Conservation (phyloP, 2,888 invertebrate species). For the Lasius platythorax region DNA sequence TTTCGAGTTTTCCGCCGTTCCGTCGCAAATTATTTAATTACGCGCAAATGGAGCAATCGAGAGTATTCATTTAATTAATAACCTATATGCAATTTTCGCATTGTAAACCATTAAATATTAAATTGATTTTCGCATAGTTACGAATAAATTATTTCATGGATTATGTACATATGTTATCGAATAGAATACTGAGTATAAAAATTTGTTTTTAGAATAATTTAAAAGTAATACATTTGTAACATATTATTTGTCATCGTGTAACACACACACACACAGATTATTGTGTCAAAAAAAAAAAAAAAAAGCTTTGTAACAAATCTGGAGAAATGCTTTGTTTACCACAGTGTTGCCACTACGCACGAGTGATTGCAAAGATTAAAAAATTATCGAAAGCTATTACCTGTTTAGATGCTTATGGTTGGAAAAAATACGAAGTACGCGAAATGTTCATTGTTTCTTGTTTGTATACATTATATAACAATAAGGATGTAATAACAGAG, state of each 20-base stretch:
- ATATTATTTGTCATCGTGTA: background rate
- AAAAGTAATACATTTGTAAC: background rate
- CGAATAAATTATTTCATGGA: no score
- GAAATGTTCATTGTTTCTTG: background rate
- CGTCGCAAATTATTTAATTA: conserved; percentile 34
- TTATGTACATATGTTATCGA: background rate
- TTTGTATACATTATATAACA: background rate
- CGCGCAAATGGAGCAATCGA: background rate
- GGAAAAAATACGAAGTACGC: no score
- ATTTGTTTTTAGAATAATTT: background rate
- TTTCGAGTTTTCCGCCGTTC: background rate
- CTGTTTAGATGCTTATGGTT: background rate
- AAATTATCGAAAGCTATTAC: background rate
- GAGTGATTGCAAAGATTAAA: background rate
- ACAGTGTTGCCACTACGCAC: conserved; percentile 56
- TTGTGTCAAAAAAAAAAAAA: no score
- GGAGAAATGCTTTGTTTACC: conserved; percentile 53
- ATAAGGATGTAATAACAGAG: background rate
- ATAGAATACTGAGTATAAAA: background rate
- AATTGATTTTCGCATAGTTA: background rate
- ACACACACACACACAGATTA: no score
- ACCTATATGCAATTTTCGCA: background rate
- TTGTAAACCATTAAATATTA: background rate
- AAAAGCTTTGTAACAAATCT: background rate
- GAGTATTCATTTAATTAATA: conserved; percentile 18